Evolutionary conservation across 2,888 invertebrate species (phyloP), one percentile per base, ranked within the genome.

Genomic region (Cheilosia grossa): DNA sequence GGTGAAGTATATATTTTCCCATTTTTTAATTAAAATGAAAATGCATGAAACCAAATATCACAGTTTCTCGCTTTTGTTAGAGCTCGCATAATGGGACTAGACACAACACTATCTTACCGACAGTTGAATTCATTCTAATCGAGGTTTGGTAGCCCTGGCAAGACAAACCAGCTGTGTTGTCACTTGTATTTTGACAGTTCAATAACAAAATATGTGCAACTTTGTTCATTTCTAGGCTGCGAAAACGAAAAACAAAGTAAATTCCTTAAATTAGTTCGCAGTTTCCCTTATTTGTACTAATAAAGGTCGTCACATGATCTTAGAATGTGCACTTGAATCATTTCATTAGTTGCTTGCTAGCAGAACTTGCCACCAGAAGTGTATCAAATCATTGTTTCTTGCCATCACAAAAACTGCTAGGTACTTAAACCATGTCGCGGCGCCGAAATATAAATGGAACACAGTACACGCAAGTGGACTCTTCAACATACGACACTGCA

Each of bases 371-470:
- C 13, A 21, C 2, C 19, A 33, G 5, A 42, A 49, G 19, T 58
- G 61, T 33, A 21, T 37, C 42, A 33, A n/a, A 13, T 17, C 21
- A 15, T n/a, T 1, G 17, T n/a, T 30, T 17, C 59, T 67, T 75
- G 80, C 59, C 47, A 44, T 47, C 19, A n/a, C 13, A 17, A 47
- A 37, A 51, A 13, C 44, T 1, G 37, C 6, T 2, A n/a, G n/a
- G n/a, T n/a, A 6, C 1, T 21, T 47, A 21, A 30, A 63, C 15
- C 27, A 80, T 83, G 80, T 80, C 80, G 2, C 80, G 83, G 0
- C 80, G 83, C 30, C 53, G 83, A 27, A 83, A 80, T 59, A 40
- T 74, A 64, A 69, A 56, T 63, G 70, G 15, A 40, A 21, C 27
- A 0, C 59, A 59, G 10, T 83, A 83, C 6, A 53, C 24, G 10